These are phyloP conservation scores for Carassius auratus DNA, from an alignment of 2,113 vertebrate genomes.

Conservation along the genomic window DNA sequence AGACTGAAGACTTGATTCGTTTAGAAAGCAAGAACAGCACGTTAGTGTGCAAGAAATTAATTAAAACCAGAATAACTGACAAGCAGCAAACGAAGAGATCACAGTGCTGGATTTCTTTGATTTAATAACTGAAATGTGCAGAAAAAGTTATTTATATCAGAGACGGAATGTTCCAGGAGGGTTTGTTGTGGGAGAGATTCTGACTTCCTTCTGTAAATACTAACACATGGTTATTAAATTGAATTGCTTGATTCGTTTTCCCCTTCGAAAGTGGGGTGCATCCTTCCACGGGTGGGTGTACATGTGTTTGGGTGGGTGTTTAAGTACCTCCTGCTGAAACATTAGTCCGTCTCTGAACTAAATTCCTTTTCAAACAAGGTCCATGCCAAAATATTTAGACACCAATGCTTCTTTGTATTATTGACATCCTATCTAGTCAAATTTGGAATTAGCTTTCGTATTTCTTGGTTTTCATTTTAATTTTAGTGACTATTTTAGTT, in stretches of 20 bases:
- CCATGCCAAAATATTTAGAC: not conserved
- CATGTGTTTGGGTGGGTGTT: conserved; percentile 23
- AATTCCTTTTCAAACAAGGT: not conserved
- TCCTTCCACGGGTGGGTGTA: conserved; percentile 40
- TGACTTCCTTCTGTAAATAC: conserved; percentile 20
- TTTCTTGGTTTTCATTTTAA: too few species aligned
- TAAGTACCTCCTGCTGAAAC: not conserved
- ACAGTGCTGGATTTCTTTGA: not conserved
- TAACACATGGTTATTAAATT: conserved; percentile 34
- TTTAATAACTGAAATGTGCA: not conserved
- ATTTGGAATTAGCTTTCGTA: not conserved
- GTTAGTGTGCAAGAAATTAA: not conserved
- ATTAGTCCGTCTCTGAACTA: not conserved
- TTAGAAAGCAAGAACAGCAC: not conserved
- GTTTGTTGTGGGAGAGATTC: conserved; percentile 26
- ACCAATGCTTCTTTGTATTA: not conserved
- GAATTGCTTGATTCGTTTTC: conserved; percentile 23
- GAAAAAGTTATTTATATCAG: not conserved
- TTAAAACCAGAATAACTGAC: not conserved
- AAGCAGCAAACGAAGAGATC: not conserved
- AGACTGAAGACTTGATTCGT: not conserved
- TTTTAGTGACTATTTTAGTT: too few species aligned
- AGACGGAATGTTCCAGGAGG: not conserved
- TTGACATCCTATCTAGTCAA: too few species aligned
- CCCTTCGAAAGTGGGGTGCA: conserved; percentile 1